Conservation (phyloP, 2,797 vertebrate species). For the Dryobates pubescens region DNA sequence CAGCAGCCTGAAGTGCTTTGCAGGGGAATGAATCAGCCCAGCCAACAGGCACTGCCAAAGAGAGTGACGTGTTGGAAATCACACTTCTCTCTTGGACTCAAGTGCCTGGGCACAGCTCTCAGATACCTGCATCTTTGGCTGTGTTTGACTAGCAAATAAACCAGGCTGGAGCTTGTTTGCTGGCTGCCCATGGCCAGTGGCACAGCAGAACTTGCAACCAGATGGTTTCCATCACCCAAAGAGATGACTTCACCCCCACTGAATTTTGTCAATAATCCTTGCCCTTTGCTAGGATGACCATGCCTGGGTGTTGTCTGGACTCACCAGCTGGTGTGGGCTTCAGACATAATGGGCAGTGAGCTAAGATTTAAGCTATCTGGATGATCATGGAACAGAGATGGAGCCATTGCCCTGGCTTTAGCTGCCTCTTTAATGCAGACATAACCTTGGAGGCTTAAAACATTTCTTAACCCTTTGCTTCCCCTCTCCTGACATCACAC, state of each 20-base stretch:
- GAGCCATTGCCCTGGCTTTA: not conserved
- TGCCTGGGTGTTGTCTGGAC: not conserved
- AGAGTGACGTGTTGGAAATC: conserved; percentile 20
- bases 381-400: not conserved
- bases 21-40: not conserved
- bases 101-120: rapidly evolving
- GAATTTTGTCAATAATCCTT: not conserved
- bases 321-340: not conserved
- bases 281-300: not conserved
- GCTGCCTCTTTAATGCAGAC: not conserved
- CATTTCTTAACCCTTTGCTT: not conserved
- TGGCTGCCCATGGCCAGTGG: not conserved
- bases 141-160: not conserved
- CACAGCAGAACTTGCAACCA: not conserved
- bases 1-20: not conserved
- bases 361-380: not conserved
- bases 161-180: not conserved
- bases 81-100: conserved; percentile 8
- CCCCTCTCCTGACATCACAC: not conserved
- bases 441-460: not conserved
- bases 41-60: conserved; percentile 35
- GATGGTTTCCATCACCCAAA: not conserved
- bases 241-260: not conserved
- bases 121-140: conserved; percentile 1
- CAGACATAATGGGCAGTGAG: rapidly evolving